Evolutionary conservation across 2,797 vertebrate species (phyloP).

Genomic region (Syngnathus acus): DNA sequence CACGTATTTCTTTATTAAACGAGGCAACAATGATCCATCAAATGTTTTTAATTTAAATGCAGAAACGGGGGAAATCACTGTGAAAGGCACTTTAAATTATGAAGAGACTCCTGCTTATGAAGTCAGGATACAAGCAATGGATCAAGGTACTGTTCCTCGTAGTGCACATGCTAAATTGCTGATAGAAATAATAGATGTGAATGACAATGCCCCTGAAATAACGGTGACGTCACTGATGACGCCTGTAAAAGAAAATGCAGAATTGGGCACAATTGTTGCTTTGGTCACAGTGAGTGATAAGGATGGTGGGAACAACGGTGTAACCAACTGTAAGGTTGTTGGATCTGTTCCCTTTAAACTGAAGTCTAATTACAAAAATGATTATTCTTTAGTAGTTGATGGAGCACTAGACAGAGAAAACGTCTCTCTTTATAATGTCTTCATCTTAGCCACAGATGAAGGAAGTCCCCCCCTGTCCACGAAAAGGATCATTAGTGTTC

Average conservation of each 20-base stretch:
- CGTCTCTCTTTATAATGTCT: slow-evolving; percentile 27
- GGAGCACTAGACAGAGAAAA: slow-evolving; percentile 19
- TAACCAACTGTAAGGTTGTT: background rate
- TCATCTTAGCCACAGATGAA: slow-evolving; percentile 25
- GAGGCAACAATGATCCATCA: slow-evolving; percentile 28
- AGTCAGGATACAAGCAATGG: slow-evolving; percentile 44
- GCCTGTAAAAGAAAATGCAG: background rate
- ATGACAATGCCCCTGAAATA: slow-evolving; percentile 60
- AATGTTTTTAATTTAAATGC: slow-evolving; percentile 44
- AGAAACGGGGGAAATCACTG: slow-evolving; percentile 47
- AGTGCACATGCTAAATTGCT: slow-evolving; percentile 49
- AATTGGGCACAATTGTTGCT: background rate
- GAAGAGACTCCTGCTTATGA: slow-evolving; percentile 56
- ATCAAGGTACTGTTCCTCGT: slow-evolving; percentile 43
- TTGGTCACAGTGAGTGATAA: background rate
- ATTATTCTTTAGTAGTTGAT: slow-evolving; percentile 31
- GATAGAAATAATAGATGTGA: slow-evolving; percentile 47
- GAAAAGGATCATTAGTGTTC: slow-evolving; percentile 65
- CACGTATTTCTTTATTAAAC: slow-evolving; percentile 42
- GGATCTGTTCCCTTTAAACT: slow-evolving; percentile 25
- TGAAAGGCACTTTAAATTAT: slow-evolving; percentile 24
- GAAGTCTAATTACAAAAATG: slow-evolving; percentile 32
- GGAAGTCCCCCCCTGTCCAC: slow-evolving; percentile 75
- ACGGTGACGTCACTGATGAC: slow-evolving; percentile 19
- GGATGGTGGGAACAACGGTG: slow-evolving; percentile 3